Evolutionary conservation across 92 coral and sea anemone species (phyloP).

Genomic region (Montipora capitata): DNA sequence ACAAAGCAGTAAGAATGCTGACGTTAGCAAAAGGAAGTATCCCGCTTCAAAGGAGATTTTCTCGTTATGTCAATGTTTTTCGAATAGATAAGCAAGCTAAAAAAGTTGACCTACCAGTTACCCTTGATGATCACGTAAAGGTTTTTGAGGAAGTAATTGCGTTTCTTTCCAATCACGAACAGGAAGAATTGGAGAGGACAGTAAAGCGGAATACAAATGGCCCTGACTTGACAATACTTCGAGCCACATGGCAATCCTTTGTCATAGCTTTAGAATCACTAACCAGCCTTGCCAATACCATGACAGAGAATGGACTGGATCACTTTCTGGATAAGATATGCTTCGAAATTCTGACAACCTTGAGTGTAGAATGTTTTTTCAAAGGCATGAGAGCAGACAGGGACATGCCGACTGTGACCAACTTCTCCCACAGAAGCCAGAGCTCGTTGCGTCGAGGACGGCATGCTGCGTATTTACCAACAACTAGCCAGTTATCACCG

Average conservation of each 20-base stretch:
- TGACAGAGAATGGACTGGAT: conserved; percentile 40
- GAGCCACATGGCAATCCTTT: conserved; percentile 47
- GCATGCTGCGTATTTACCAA: too few relatives aligned
- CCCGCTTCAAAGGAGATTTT: conserved; percentile 49
- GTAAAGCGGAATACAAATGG: conserved; percentile 52
- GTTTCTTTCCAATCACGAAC: conserved; percentile 32
- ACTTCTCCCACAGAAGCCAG: too few relatives aligned
- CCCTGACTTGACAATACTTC: not conserved
- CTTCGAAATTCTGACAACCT: conserved; percentile 3
- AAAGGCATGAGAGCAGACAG: too few relatives aligned
- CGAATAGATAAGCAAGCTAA: too few relatives aligned
- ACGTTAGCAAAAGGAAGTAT: conserved; percentile 60
- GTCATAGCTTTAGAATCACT: not conserved
- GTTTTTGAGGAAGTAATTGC: conserved; percentile 26
- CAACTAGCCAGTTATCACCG: too few relatives aligned
- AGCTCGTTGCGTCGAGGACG: too few relatives aligned
- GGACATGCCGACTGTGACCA: too few relatives aligned
- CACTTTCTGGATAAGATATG: conserved; percentile 10
- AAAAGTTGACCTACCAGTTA: conserved; percentile 28
- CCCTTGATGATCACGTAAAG: conserved; percentile 37
- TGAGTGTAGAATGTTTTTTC: too few relatives aligned
- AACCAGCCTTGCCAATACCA: conserved; percentile 25
- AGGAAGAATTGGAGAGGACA: conserved; percentile 34
- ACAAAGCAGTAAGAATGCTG: not conserved
- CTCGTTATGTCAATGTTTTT: conserved; percentile 60